phyloP scores from a whole-genome alignment of 2,113 vertebrate genomes.

The Himantopus leucocephalus region DNA sequence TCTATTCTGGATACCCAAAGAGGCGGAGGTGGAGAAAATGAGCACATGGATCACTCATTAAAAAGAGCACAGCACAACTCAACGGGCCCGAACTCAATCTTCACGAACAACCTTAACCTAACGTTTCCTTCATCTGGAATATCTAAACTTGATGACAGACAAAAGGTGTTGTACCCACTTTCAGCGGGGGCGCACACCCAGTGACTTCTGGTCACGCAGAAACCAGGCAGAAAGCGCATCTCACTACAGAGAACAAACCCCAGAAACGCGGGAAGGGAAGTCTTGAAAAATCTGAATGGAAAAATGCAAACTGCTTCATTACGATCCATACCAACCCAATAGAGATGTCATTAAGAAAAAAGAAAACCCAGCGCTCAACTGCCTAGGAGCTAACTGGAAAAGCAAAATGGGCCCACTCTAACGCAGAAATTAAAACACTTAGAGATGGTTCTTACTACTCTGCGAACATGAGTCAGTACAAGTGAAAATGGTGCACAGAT shows the following conservation, averaged over 20 bases:
- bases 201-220: background rate
- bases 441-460: conserved; percentile 14
- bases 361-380: background rate
- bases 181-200: background rate
- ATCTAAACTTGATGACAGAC: background rate
- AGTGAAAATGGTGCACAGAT: conserved; percentile 62
- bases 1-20: background rate
- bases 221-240: background rate
- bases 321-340: background rate
- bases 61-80: background rate
- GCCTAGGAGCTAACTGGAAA: background rate
- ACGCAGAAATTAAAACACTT: background rate
- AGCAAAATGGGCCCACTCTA: background rate
- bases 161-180: background rate
- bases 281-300: background rate
- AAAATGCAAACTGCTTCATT: background rate
- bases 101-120: background rate
- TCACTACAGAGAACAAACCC: background rate
- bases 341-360: background rate
- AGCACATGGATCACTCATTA: fast-evolving
- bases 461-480: conserved; percentile 41
- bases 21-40: background rate
- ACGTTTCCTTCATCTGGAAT: background rate
- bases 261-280: background rate
- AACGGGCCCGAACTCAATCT: background rate